Percentiles rank a stretch among this genome's conserved stretches.
These are phyloP conservation scores for Eubasilissa regina DNA, from an alignment of 1,140 invertebrate genomes.

Conservation along the genomic window DNA sequence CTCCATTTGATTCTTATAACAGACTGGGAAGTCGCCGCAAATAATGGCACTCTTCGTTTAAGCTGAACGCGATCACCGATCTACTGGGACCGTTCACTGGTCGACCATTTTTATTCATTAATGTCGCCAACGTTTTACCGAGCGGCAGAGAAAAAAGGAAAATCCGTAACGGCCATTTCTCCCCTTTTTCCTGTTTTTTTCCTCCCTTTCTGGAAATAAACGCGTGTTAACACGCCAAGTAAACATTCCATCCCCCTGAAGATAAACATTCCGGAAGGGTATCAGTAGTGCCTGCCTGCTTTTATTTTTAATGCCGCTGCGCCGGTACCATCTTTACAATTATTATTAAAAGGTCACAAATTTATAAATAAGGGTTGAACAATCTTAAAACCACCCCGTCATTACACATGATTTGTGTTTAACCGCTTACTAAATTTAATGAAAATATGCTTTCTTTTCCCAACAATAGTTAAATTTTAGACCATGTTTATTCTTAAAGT, in stretches of 20 bases:
- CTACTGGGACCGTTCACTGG: slow-evolving; percentile 33
- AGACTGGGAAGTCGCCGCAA: slow-evolving; percentile 23
- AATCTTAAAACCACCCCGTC: no score
- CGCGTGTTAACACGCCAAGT: slow-evolving; percentile 56
- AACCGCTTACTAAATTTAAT: no score
- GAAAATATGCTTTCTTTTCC: no score
- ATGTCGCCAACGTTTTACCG: slow-evolving; percentile 16
- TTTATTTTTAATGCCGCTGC: no score
- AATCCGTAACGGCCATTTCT: slow-evolving; percentile 44
- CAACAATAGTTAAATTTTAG: no score
- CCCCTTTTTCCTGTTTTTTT: slow-evolving; percentile 17
- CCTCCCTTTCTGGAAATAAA: slow-evolving; percentile 47
- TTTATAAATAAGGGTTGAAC: no score
- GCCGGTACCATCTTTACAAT: no score
- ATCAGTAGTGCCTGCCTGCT: no score
- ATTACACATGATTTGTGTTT: no score
- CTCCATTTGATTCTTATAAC: slow-evolving; percentile 26
- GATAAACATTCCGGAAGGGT: slow-evolving; percentile 43
- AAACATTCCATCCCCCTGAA: slow-evolving; percentile 54
- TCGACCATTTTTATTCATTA: slow-evolving; percentile 44
- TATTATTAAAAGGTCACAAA: no score
- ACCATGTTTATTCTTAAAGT: no score
- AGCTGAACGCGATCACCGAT: slow-evolving; percentile 37
- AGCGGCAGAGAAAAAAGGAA: slow-evolving; percentile 21
- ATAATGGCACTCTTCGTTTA: slow-evolving; percentile 17